Percentiles rank a stretch among this genome's conserved stretches.
phyloP scores from a whole-genome alignment of 1,140 invertebrate genomes.

The Drosophila lacteicornis region DNA sequence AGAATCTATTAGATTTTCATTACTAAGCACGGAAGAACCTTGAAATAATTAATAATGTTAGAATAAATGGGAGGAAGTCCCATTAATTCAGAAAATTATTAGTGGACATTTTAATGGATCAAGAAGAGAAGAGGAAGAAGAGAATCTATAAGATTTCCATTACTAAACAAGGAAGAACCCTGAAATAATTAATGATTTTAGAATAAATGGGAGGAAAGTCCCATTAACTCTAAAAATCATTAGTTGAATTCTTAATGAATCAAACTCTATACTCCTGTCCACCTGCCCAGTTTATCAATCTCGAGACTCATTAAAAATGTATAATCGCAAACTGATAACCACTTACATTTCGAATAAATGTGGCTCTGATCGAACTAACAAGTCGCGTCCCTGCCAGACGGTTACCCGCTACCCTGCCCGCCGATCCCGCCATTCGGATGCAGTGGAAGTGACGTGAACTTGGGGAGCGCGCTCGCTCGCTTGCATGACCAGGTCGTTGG shows the following conservation, averaged over 20 bases:
- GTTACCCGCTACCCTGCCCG: constrained; percentile 6
- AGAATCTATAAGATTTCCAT: too few relatives aligned
- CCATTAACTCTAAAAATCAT: not conserved
- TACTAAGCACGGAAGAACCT: not conserved
- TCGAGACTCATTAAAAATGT: not conserved
- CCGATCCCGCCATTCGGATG: constrained; percentile 37
- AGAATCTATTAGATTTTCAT: too few relatives aligned
- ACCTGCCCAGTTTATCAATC: not conserved
- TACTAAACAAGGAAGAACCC: not conserved
- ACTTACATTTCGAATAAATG: constrained; percentile 31
- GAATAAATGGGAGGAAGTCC: too few relatives aligned
- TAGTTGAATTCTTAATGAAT: not conserved
- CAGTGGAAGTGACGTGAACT: constrained; percentile 70
- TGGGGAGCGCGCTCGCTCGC: constrained; percentile 69
- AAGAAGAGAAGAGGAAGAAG: too few relatives aligned
- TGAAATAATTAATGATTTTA: not conserved
- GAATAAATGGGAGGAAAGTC: too few relatives aligned
- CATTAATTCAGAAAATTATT: not conserved
- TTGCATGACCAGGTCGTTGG: constrained; percentile 83
- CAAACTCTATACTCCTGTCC: not conserved
- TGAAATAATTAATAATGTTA: not conserved
- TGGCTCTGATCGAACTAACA: constrained; percentile 34
- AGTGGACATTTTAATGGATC: not conserved
- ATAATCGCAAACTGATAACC: constrained; percentile 42
- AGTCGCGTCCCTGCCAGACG: constrained; percentile 46